phyloP scores from a whole-genome alignment of 2,888 invertebrate species.

The Panzeria rudis region DNA sequence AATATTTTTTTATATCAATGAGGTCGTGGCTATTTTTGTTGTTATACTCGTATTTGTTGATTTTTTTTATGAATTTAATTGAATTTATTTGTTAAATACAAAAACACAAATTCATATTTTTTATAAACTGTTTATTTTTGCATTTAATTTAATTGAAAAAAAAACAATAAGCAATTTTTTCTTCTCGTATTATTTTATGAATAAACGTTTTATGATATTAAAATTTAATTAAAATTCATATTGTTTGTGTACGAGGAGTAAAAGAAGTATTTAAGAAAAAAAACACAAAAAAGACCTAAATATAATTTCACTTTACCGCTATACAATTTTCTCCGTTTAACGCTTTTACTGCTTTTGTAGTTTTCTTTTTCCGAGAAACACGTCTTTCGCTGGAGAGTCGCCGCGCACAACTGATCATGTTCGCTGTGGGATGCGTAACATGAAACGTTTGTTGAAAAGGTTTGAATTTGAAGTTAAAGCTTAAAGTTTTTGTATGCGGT shows the following conservation, averaged over 20 bases:
- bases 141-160: constrained; percentile 21
- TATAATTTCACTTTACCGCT: constrained; percentile 71
- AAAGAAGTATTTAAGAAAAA: constrained; percentile 27
- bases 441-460: constrained; percentile 20
- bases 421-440: constrained; percentile 34
- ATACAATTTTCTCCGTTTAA: constrained; percentile 47
- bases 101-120: neutral
- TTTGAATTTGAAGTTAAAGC: constrained; percentile 48
- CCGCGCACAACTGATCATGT: constrained; percentile 73
- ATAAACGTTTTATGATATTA: neutral
- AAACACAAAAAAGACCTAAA: constrained; percentile 20
- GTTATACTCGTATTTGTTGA: constrained; percentile 4
- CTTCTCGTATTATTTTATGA: constrained; percentile 15
- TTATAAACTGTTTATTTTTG: constrained; percentile 10
- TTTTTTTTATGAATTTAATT: neutral
- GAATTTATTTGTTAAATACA: neutral
- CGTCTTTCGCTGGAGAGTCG: constrained; percentile 66
- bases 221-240: constrained; percentile 1
- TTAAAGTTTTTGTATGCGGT: constrained; percentile 32
- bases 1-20: neutral
- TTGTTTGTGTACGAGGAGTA: constrained; percentile 11
- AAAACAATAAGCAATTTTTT: constrained; percentile 2
- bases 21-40: constrained; percentile 14
- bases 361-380: constrained; percentile 27
- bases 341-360: neutral